Evolutionary conservation across 2,888 invertebrate species (phyloP).

Genomic region (Lepidochrysops patricia): DNA sequence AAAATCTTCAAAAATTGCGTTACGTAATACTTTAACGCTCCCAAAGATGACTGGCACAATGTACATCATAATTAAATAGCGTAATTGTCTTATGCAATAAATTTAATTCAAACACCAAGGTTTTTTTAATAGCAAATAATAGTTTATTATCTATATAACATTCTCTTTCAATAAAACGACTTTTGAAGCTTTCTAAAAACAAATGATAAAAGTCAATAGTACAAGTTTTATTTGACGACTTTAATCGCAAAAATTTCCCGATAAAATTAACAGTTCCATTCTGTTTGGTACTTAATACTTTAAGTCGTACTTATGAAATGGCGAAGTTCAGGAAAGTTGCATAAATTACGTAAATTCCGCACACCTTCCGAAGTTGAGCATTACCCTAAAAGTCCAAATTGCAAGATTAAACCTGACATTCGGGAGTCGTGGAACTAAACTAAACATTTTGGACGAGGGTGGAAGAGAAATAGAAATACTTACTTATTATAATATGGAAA

Average conservation of each 20-base stretch:
- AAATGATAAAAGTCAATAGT: neutral
- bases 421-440: neutral
- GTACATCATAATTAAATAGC: too few relatives aligned
- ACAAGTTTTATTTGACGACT: constrained; percentile 4
- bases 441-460: neutral
- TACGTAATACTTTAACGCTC: too few relatives aligned
- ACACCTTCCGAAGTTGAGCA: constrained; percentile 5
- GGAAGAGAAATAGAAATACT: neutral
- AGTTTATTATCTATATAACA: too few relatives aligned
- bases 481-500: too few relatives aligned
- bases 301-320: neutral
- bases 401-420: constrained; percentile 2
- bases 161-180: too few relatives aligned
- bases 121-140: too few relatives aligned
- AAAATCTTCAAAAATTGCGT: too few relatives aligned
- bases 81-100: too few relatives aligned
- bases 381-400: constrained; percentile 2
- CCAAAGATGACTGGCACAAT: too few relatives aligned
- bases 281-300: neutral
- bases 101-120: too few relatives aligned
- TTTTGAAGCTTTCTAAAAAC: too few relatives aligned
- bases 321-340: neutral
- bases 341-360: neutral
- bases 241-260: neutral
- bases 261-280: constrained; percentile 5